A percentile compares a stretch with the other conserved stretches of the same genome.
These are phyloP conservation scores for Erythrocercus mccallii DNA, from an alignment of 2,113 vertebrate genomes.

Conservation along the genomic window DNA sequence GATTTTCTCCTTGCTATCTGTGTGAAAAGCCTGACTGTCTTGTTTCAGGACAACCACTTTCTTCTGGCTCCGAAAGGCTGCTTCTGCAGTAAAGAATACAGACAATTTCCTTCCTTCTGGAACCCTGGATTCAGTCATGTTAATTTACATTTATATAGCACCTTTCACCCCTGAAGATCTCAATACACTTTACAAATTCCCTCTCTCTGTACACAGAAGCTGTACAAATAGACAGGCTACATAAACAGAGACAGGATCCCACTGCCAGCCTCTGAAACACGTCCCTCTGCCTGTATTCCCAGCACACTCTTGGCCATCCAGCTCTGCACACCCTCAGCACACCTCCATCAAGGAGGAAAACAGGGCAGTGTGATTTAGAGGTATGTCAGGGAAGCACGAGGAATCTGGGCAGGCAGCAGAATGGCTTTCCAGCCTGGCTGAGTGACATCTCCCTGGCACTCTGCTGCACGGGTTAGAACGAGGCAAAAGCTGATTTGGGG, in stretches of 20 bases:
- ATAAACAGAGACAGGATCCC: background rate
- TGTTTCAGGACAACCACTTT: background rate
- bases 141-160: slow-evolving; percentile 49
- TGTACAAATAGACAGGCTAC: background rate
- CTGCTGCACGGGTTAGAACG: background rate
- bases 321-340: background rate
- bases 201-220: background rate
- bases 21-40: background rate
- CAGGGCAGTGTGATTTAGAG: background rate
- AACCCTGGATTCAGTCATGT: background rate
- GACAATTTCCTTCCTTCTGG: background rate
- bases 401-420: background rate
- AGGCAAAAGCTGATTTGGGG: background rate
- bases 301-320: background rate
- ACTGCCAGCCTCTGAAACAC: background rate
- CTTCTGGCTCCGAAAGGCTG: background rate
- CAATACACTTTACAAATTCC: background rate
- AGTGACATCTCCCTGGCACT: background rate
- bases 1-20: background rate
- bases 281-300: background rate
- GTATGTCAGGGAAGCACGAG: fast-evolving
- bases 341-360: background rate
- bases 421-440: background rate
- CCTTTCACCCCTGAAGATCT: background rate
- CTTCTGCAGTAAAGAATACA: background rate